A percentile compares a stretch with the other conserved stretches of the same genome.
Conservation (phyloP, 2,888 invertebrate species). For the Melitaea athalia region DNA sequence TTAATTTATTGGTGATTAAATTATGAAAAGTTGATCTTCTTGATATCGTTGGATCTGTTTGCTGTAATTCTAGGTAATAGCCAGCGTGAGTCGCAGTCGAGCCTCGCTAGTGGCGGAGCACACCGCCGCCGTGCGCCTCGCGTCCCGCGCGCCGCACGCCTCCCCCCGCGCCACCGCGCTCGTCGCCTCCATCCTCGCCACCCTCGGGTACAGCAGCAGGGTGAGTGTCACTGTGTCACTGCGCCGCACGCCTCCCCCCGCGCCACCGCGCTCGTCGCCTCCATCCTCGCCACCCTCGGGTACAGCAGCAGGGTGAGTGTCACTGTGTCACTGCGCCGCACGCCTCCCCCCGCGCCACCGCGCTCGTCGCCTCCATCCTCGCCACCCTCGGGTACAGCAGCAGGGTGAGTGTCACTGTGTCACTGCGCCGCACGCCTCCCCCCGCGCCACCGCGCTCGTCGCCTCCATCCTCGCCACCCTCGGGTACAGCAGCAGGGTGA, state of each 20-base stretch:
- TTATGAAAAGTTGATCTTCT: background rate
- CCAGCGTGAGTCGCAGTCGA: constrained; percentile 87
- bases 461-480: background rate
- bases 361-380: constrained; percentile 52
- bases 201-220: constrained; percentile 87
- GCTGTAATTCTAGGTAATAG: constrained; percentile 83
- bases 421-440: background rate
- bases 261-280: no score
- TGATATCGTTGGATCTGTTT: background rate
- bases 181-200: constrained; percentile 87
- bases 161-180: constrained; percentile 85
- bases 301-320: no score
- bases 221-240: constrained; percentile 53
- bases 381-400: constrained; percentile 79
- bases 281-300: no score
- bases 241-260: no score
- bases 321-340: no score
- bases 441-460: background rate
- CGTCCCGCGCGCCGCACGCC: constrained; percentile 82
- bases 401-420: constrained; percentile 75
- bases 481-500: constrained; percentile 72
- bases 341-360: no score
- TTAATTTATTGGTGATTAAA: no score
- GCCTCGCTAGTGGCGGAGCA: constrained; percentile 88
- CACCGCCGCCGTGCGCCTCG: constrained; percentile 85